Conservation (phyloP, 2,797 vertebrate species). For the Pangasius krempfi region DNA sequence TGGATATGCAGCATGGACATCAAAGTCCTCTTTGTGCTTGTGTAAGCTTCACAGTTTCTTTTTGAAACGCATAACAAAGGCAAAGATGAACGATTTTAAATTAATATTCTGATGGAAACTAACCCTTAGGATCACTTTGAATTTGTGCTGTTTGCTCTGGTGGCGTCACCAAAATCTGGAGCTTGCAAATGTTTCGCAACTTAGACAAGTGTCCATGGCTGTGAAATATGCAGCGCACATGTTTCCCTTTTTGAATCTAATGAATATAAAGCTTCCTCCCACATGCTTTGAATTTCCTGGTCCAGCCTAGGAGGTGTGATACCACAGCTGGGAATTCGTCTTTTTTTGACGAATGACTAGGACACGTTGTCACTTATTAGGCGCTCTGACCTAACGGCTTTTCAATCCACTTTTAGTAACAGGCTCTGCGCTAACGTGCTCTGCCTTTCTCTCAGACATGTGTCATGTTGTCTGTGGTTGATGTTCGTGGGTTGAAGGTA, state of each 20-base stretch:
- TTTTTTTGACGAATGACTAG: neutral
- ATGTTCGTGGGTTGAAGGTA: neutral
- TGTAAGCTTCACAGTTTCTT: neutral
- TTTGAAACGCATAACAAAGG: neutral
- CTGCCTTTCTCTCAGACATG: slow-evolving; percentile 3
- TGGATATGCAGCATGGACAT: neutral
- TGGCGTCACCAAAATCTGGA: neutral
- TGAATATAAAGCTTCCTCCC: neutral
- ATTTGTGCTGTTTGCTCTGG: neutral
- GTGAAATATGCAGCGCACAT: neutral
- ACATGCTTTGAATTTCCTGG: neutral
- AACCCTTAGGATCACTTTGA: neutral
- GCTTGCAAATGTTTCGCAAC: neutral
- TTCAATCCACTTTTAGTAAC: neutral
- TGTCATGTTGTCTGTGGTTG: slow-evolving; percentile 13
- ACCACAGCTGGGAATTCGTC: neutral
- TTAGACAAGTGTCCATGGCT: neutral
- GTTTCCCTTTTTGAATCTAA: neutral
- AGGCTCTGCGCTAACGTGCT: neutral
- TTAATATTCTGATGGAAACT: neutral
- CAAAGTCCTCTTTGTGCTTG: neutral
- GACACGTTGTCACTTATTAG: neutral
- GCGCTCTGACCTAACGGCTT: slow-evolving; percentile 15
- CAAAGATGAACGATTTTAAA: neutral
- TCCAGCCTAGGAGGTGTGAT: neutral